These are phyloP conservation scores for Neoaliturus tenellus DNA, from an alignment of 2,888 invertebrate genomes.

Conservation along the genomic window DNA sequence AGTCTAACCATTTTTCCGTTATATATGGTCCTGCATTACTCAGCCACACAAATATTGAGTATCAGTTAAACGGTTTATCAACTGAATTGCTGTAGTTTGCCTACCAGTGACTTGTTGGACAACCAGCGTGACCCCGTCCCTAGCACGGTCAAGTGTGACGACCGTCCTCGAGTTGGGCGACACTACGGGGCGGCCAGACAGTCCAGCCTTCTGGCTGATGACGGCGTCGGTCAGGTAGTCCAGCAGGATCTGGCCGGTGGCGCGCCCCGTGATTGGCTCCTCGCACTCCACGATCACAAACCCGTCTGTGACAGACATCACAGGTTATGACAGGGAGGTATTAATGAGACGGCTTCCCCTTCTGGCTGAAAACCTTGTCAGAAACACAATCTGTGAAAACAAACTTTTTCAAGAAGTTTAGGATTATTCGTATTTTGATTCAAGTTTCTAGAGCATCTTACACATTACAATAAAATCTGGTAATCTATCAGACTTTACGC, in stretches of 20 bases:
- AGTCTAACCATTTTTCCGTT: too few relatives aligned
- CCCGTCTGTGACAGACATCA: conserved; percentile 77
- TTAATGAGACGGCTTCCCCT: too few relatives aligned
- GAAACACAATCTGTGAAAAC: neutral
- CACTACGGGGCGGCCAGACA: conserved; percentile 80
- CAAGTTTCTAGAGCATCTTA: too few relatives aligned
- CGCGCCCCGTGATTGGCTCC: conserved; percentile 79
- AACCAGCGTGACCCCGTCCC: conserved; percentile 78
- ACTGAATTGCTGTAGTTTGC: too few relatives aligned
- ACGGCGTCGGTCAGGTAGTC: conserved; percentile 85
- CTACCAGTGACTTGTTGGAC: conserved; percentile 79
- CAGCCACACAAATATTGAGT: too few relatives aligned
- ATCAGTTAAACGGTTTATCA: too few relatives aligned
- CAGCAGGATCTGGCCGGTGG: conserved; percentile 80
- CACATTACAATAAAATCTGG: too few relatives aligned
- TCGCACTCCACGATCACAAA: conserved; percentile 83
- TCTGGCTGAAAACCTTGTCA: too few relatives aligned
- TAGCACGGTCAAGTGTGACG: conserved; percentile 79
- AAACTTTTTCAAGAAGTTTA: neutral
- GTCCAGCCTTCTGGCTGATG: conserved; percentile 77
- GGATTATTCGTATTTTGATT: too few relatives aligned
- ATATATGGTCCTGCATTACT: too few relatives aligned
- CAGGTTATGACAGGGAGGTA: too few relatives aligned
- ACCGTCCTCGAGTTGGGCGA: conserved; percentile 83
- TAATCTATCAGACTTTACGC: too few relatives aligned